Evolutionary conservation across 2,797 vertebrate species (phyloP).

Genomic region (Pangasius krempfi): DNA sequence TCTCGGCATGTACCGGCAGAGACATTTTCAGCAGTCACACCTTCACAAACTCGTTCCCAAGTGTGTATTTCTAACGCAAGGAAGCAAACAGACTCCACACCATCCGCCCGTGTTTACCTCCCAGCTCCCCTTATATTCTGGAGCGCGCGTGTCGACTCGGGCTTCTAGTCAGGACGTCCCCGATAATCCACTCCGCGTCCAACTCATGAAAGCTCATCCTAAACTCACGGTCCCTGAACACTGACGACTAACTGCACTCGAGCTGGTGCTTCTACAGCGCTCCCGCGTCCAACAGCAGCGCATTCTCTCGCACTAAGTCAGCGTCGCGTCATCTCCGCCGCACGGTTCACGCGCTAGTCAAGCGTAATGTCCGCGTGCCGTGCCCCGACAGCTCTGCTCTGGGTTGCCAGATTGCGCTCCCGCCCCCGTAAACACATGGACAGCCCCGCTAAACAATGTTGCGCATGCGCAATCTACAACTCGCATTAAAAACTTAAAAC

Average conservation of each 20-base stretch:
- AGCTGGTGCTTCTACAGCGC: not conserved
- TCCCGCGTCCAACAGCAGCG: not conserved
- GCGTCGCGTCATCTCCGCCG: not conserved
- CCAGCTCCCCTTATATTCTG: slow-evolving; percentile 34
- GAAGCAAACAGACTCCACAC: not conserved
- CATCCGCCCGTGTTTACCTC: slow-evolving; percentile 42
- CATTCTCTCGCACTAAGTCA: not conserved
- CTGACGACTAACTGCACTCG: not conserved
- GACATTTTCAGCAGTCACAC: slow-evolving; percentile 61
- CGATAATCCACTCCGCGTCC: not conserved
- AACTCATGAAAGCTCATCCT: slow-evolving; percentile 40
- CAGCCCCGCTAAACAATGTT: not conserved
- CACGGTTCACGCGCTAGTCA: not conserved
- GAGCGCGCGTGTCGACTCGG: slow-evolving; percentile 5
- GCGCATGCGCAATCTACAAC: not conserved
- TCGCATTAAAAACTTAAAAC: not conserved
- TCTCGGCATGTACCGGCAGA: slow-evolving; percentile 78
- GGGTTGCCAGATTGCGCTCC: slow-evolving; percentile 12
- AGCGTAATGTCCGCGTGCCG: slow-evolving; percentile 20
- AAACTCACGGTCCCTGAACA: not conserved
- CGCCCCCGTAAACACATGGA: not conserved
- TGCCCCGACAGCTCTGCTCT: not conserved
- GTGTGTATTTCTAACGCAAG: not conserved
- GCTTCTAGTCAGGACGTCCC: slow-evolving; percentile 3
- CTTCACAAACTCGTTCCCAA: not conserved